These are phyloP conservation scores for Enteromius trimaculatus DNA, from an alignment of 2,797 vertebrate species.

Conservation along the genomic window DNA sequence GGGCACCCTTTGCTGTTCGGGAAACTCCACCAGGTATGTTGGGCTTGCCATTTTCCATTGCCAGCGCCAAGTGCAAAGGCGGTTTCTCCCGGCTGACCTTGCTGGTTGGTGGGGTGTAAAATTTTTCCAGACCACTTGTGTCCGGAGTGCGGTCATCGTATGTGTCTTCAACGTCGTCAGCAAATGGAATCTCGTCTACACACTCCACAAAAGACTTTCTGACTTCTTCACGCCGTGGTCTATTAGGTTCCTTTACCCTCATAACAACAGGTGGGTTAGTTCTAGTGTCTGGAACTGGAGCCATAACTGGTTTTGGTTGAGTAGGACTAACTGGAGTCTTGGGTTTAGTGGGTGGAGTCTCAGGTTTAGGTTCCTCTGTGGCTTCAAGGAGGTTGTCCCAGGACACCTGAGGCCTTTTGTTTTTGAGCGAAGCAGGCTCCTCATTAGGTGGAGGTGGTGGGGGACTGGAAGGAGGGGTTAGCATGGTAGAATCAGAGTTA, in stretches of 20 bases:
- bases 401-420: conserved; percentile 77
- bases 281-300: conserved; percentile 53
- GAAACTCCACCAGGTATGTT: conserved; percentile 69
- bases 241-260: conserved; percentile 74
- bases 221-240: conserved; percentile 71
- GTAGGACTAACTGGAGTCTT: conserved; percentile 67
- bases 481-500: conserved; percentile 91
- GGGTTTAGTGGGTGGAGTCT: conserved; percentile 45
- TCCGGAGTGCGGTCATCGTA: conserved; percentile 90
- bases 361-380: conserved; percentile 61
- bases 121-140: conserved; percentile 81
- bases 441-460: conserved; percentile 91
- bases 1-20: conserved; percentile 75
- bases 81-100: conserved; percentile 73
- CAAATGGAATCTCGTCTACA: conserved; percentile 96
- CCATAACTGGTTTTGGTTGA: conserved; percentile 59
- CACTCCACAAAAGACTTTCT: conserved; percentile 95
- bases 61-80: conserved; percentile 74
- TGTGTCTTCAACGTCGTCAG: conserved; percentile 92
- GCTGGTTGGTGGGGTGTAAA: conserved; percentile 87
- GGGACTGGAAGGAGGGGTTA: conserved; percentile 95
- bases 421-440: conserved; percentile 87
- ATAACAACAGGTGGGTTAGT: conserved; percentile 70
- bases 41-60: conserved; percentile 86
- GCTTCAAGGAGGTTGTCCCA: conserved; percentile 79